Conservation (phyloP, 2,113 vertebrate genomes). For the Ophthalmolycus amberensis region DNA sequence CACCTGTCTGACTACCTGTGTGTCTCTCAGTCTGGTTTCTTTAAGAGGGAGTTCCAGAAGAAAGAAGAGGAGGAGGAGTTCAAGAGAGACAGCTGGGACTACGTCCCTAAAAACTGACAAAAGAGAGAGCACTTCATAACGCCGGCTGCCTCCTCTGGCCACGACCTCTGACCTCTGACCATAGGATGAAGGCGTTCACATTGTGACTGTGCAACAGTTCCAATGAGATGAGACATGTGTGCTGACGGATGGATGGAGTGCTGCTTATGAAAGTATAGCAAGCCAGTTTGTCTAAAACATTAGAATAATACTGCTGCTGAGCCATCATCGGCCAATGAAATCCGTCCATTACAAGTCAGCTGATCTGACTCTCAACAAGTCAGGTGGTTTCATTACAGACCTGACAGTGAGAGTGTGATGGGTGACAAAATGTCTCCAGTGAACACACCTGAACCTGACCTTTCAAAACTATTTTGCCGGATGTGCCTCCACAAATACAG, state of each 20-base stretch:
- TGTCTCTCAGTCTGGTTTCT: constrained; percentile 90
- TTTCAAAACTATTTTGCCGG: constrained; percentile 21
- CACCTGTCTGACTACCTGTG: neutral
- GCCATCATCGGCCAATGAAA: neutral
- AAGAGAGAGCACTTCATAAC: constrained; percentile 79
- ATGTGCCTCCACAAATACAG: constrained; percentile 44
- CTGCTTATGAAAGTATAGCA: neutral
- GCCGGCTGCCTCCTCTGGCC: neutral
- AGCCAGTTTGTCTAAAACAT: neutral
- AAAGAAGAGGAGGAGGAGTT: constrained; percentile 77
- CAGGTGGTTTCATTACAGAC: neutral
- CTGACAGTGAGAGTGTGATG: neutral
- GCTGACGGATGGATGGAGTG: constrained; percentile 13
- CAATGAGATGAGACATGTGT: constrained; percentile 2
- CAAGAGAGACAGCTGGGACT: constrained; percentile 91
- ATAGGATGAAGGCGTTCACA: constrained; percentile 2
- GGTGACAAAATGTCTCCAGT: constrained; percentile 10
- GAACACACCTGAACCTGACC: constrained; percentile 2
- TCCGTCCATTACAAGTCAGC: neutral
- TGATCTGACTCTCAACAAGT: neutral
- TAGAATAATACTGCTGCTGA: neutral
- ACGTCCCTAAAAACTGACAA: constrained; percentile 83
- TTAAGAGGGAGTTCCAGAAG: constrained; percentile 88
- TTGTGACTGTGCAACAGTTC: constrained; percentile 14
- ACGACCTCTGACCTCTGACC: constrained; percentile 20